Percentiles rank a stretch among this genome's conserved stretches.
These are phyloP conservation scores for Phrynocephalus versicolor DNA, from an alignment of 2,113 vertebrate genomes.

Conservation along the genomic window DNA sequence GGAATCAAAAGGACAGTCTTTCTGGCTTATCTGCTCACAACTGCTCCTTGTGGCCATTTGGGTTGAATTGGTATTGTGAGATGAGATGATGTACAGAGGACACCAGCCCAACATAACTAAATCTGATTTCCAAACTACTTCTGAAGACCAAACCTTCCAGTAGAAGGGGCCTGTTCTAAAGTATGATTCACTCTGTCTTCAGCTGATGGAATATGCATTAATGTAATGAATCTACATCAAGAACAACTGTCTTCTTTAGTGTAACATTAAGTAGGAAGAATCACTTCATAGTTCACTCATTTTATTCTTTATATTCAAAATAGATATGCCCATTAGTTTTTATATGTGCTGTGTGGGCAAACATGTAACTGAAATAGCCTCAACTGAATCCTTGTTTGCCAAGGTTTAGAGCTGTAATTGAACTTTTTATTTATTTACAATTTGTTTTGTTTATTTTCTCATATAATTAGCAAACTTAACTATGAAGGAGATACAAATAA, in stretches of 20 bases:
- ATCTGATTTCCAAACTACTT: neutral
- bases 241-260: neutral
- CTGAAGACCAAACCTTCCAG: neutral
- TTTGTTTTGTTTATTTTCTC: constrained; percentile 70
- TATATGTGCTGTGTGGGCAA: constrained; percentile 40
- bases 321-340: constrained; percentile 33
- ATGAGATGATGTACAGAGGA: too few relatives aligned
- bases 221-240: neutral
- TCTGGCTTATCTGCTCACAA: too few relatives aligned
- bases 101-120: neutral
- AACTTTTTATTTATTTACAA: constrained; percentile 64
- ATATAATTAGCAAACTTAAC: constrained; percentile 66
- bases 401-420: constrained; percentile 60
- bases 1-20: too few relatives aligned
- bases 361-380: constrained; percentile 55
- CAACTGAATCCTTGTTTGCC: constrained; percentile 47
- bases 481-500: constrained; percentile 70
- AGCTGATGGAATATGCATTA: neutral
- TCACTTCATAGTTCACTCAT: neutral
- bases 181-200: neutral
- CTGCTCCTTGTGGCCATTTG: too few relatives aligned
- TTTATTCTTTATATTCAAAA: neutral
- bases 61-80: too few relatives aligned
- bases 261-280: neutral
- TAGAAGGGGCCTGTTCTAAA: neutral